A percentile compares a stretch with the other conserved stretches of the same genome.
Conservation (phyloP, 2,113 vertebrate species). For the Pogonocichla stellata region DNA sequence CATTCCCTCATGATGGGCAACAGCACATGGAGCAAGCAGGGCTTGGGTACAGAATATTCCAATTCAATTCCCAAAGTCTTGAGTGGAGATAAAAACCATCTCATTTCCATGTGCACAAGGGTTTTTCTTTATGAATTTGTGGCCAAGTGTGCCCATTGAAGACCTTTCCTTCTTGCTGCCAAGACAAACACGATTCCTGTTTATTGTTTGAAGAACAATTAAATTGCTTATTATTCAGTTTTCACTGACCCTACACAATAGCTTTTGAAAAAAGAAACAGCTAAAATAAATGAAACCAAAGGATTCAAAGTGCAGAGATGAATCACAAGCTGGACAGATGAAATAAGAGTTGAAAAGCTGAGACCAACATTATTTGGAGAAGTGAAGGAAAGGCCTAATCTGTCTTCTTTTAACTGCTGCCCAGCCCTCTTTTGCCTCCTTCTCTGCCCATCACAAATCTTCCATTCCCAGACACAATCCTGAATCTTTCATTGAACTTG, state of each 20-base stretch:
- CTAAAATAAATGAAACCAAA: neutral
- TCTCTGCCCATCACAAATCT: neutral
- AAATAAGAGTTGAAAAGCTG: neutral
- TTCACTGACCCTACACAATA: neutral
- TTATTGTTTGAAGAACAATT: neutral
- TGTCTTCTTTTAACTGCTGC: neutral
- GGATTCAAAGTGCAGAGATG: neutral
- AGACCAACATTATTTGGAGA: neutral
- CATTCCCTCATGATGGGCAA: neutral
- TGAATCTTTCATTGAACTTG: neutral
- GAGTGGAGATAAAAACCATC: neutral
- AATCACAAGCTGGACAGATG: neutral
- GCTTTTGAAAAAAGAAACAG: neutral
- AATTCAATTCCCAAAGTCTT: neutral
- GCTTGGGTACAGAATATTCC: neutral
- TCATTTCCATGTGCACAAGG: neutral
- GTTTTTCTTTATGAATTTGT: neutral
- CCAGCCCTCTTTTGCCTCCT: neutral
- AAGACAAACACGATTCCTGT: neutral
- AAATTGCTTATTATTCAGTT: neutral
- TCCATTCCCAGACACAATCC: neutral
- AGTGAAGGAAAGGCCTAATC: neutral
- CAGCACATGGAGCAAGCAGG: neutral
- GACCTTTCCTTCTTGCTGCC: neutral
- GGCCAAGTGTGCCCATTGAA: neutral